phyloP scores from a whole-genome alignment of 2,797 vertebrate genomes.

The Spea hammondii region DNA sequence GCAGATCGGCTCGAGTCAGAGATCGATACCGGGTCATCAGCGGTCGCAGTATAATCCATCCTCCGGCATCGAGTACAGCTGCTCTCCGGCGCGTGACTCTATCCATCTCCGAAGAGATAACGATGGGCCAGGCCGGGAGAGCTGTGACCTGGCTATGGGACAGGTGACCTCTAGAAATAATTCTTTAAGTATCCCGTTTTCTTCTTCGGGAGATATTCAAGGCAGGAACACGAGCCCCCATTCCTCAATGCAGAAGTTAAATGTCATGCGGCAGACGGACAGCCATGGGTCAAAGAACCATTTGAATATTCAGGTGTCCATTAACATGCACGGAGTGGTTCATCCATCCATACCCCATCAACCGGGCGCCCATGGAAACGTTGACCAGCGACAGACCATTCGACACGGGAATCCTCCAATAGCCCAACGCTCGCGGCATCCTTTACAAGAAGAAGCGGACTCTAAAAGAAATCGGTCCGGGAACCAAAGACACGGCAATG shows the following conservation, averaged over 20 bases:
- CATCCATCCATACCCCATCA: conserved; percentile 82
- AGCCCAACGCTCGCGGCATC: conserved; percentile 86
- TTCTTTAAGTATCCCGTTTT: conserved; percentile 73
- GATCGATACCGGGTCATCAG: conserved; percentile 78
- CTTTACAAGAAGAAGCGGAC: conserved; percentile 75
- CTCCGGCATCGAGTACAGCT: conserved; percentile 88
- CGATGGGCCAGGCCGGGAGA: conserved; percentile 71
- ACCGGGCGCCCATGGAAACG: conserved; percentile 79
- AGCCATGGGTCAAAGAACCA: conserved; percentile 88
- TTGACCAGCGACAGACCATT: conserved; percentile 81
- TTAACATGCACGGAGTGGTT: conserved; percentile 85
- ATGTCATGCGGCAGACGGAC: conserved; percentile 80
- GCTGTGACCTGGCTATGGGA: conserved; percentile 74
- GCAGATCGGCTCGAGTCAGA: conserved; percentile 76
- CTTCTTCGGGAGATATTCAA: conserved; percentile 82
- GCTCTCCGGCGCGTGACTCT: conserved; percentile 72
- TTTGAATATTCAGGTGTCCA: conserved; percentile 82
- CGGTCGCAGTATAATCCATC: conserved; percentile 88
- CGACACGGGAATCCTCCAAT: conserved; percentile 78
- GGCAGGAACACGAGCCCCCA: conserved; percentile 89
- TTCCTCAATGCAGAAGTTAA: conserved; percentile 84
- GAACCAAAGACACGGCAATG: conserved; percentile 82
- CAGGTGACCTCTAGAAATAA: conserved; percentile 71
- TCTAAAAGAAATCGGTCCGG: conserved; percentile 80
- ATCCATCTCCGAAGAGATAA: conserved; percentile 72